phyloP scores from a whole-genome alignment of 1,140 invertebrate genomes.

The Holcopasites calliopsidis region DNA sequence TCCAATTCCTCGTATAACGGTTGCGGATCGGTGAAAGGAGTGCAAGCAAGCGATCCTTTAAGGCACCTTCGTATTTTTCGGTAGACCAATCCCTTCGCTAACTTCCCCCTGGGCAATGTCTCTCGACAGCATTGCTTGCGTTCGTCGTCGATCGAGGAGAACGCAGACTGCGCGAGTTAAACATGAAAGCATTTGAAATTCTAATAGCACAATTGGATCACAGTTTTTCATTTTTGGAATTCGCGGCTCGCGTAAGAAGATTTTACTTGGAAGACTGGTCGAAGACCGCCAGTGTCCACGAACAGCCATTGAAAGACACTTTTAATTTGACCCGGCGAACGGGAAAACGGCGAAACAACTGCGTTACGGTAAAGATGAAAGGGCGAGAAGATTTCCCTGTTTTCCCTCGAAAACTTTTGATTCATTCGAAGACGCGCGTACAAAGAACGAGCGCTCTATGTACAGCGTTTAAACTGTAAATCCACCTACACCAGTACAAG shows the following conservation, averaged over 20 bases:
- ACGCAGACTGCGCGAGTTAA: neutral
- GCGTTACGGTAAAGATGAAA: no score
- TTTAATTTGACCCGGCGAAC: constrained; percentile 42
- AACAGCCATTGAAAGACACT: constrained; percentile 16
- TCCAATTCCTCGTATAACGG: constrained; percentile 37
- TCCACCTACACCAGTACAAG: neutral
- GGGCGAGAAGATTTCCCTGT: no score
- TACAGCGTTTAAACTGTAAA: neutral
- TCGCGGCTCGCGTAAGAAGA: no score
- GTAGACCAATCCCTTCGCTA: constrained; percentile 22
- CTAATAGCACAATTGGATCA: neutral
- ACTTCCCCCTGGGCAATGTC: constrained; percentile 25
- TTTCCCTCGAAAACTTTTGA: no score
- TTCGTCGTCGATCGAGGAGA: constrained; percentile 13
- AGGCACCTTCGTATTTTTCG: constrained; percentile 15
- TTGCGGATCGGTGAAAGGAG: constrained; percentile 5
- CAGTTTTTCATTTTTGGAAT: no score
- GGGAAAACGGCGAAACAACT: neutral
- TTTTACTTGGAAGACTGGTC: no score
- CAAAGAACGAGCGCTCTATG: neutral
- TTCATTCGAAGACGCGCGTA: no score
- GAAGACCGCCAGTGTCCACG: neutral
- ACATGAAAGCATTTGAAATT: neutral
- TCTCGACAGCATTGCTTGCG: constrained; percentile 9
- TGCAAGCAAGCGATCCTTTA: neutral